Evolutionary conservation across 2,888 invertebrate species (phyloP).

Genomic region (Conomelus anceps): DNA sequence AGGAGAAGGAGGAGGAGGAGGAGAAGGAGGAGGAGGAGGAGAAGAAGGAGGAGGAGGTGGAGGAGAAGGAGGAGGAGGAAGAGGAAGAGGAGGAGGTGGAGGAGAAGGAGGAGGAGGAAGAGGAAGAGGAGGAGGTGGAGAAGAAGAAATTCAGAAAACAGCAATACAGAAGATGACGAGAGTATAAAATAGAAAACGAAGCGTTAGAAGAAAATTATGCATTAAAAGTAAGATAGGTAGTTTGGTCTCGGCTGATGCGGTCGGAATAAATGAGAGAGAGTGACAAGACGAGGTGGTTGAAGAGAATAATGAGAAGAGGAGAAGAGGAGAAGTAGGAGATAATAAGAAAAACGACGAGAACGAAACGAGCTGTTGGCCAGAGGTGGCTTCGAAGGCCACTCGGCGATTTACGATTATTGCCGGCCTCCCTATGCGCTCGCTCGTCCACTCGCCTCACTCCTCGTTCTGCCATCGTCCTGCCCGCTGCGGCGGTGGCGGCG

Average conservation of each 20-base stretch:
- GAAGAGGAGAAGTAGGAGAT: not conserved
- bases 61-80: not conserved
- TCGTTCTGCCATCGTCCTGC: not conserved
- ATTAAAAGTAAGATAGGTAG: not conserved
- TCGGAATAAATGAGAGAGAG: not conserved
- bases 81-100: not conserved
- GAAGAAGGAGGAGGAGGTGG: too few species aligned
- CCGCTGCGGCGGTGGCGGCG: too few species aligned
- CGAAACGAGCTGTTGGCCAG: not conserved
- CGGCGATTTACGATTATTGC: constrained; percentile 8
- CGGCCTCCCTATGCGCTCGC: too few species aligned
- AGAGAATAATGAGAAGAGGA: not conserved
- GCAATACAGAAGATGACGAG: not conserved
- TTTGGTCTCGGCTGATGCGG: not conserved
- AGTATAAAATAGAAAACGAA: not conserved
- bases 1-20: too few species aligned
- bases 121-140: not conserved
- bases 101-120: not conserved
- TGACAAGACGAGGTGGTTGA: not conserved
- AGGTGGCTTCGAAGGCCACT: constrained; percentile 2
- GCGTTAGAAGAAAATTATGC: not conserved
- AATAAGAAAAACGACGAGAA: not conserved
- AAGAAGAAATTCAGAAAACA: not conserved
- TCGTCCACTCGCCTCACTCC: not conserved
- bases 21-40: too few species aligned